Evolutionary conservation across 1,140 invertebrate species (phyloP).

Genomic region (Holcopasites calliopsidis): DNA sequence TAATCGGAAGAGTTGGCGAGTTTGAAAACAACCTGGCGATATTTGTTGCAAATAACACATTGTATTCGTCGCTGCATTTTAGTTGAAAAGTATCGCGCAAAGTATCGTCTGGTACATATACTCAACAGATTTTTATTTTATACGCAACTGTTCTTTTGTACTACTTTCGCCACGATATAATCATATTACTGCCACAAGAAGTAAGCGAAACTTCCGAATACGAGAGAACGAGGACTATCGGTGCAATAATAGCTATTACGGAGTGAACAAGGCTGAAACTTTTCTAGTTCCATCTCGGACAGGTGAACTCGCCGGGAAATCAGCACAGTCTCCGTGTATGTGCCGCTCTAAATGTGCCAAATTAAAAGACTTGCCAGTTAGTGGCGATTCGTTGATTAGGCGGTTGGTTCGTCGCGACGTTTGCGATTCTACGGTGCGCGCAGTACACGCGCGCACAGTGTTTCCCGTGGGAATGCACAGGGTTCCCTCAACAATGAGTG

Average conservation of each 20-base stretch:
- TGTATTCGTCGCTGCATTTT: no score
- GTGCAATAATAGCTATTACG: constrained; percentile 34
- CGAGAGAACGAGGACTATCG: constrained; percentile 21
- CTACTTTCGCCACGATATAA: background rate
- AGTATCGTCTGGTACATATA: no score
- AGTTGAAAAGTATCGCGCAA: no score
- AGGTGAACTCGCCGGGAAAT: constrained; percentile 9
- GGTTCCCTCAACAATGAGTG: background rate
- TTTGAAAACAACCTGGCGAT: background rate
- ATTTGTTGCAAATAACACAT: background rate
- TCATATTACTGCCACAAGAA: background rate
- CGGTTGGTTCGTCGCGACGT: background rate
- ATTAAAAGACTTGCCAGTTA: constrained; percentile 4
- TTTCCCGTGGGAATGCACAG: constrained; percentile 9
- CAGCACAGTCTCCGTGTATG: background rate
- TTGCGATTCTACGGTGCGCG: background rate
- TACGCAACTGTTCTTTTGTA: background rate
- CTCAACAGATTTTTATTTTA: no score
- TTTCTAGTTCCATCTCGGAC: constrained; percentile 7
- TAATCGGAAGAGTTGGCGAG: constrained; percentile 21
- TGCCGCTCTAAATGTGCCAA: constrained; percentile 15
- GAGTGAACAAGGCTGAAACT: constrained; percentile 12
- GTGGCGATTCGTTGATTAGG: no score
- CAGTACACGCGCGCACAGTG: background rate
- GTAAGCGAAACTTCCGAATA: constrained; percentile 30